Conservation (phyloP, 2,113 vertebrate species). For the Megaceryle torquata region DNA sequence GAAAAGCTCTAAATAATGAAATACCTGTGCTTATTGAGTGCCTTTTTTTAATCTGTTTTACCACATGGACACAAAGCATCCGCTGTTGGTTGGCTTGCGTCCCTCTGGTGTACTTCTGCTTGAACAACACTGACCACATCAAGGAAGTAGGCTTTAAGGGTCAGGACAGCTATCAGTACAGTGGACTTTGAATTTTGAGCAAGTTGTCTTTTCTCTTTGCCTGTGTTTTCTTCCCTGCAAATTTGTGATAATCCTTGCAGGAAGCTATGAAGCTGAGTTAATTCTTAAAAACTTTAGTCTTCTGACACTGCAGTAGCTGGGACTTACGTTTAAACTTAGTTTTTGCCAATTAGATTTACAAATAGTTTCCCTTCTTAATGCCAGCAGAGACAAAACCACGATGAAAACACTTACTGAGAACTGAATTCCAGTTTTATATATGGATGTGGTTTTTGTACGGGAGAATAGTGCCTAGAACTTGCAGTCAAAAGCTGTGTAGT, state of each 20-base stretch:
- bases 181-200: background rate
- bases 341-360: background rate
- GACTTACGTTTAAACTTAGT: background rate
- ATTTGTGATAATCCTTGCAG: background rate
- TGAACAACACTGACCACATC: background rate
- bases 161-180: background rate
- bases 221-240: background rate
- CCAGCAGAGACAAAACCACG: background rate
- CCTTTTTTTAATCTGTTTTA: background rate
- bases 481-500: background rate
- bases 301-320: background rate
- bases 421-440: background rate
- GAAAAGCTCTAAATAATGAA: constrained; percentile 37
- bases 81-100: background rate
- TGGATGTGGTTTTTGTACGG: background rate
- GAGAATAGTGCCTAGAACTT: background rate
- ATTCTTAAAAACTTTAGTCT: background rate
- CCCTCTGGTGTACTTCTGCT: background rate
- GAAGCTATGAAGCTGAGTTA: background rate
- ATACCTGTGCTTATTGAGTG: background rate
- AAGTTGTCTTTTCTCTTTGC: background rate
- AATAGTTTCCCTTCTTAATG: background rate
- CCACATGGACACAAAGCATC: background rate
- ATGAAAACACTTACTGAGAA: background rate
- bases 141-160: background rate